Evolutionary conservation across 1,140 invertebrate genomes (phyloP).

Genomic region (Sogatella furcifera): DNA sequence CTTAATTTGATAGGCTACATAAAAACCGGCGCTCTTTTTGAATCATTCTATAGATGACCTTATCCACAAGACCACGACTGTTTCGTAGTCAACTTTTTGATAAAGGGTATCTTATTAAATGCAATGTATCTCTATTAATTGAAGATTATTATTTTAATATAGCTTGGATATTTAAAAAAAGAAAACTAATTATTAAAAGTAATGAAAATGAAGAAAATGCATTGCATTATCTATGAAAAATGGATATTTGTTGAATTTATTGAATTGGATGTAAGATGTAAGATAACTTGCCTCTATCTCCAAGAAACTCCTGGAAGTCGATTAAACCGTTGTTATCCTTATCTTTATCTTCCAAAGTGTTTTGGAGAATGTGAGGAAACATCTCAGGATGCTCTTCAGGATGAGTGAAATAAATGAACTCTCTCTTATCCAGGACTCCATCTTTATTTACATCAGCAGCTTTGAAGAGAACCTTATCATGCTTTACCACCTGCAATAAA

Average conservation of each 20-base stretch:
- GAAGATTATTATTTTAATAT: no score
- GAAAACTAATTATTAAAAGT: no score
- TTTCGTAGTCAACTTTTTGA: no score
- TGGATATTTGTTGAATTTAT: background rate
- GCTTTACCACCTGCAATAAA: constrained; percentile 41
- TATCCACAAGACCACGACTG: no score
- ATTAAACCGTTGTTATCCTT: constrained; percentile 69
- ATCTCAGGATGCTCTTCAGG: constrained; percentile 89
- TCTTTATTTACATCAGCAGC: constrained; percentile 81
- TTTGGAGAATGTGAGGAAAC: constrained; percentile 70
- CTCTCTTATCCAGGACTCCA: constrained; percentile 58
- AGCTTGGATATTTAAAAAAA: no score
- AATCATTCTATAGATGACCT: no score
- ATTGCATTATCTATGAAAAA: background rate
- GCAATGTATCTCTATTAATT: no score
- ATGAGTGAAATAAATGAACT: constrained; percentile 85
- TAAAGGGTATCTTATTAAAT: no score
- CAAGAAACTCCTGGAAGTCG: constrained; percentile 73
- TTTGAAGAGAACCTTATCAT: constrained; percentile 79
- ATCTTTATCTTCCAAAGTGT: constrained; percentile 80
- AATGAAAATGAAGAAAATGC: background rate
- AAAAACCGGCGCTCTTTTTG: no score
- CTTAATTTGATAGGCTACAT: no score
- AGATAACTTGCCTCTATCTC: constrained; percentile 46
- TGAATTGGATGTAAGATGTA: background rate